Conservation (phyloP, 1,140 invertebrate species). For the Paralvinella palmiformis region DNA sequence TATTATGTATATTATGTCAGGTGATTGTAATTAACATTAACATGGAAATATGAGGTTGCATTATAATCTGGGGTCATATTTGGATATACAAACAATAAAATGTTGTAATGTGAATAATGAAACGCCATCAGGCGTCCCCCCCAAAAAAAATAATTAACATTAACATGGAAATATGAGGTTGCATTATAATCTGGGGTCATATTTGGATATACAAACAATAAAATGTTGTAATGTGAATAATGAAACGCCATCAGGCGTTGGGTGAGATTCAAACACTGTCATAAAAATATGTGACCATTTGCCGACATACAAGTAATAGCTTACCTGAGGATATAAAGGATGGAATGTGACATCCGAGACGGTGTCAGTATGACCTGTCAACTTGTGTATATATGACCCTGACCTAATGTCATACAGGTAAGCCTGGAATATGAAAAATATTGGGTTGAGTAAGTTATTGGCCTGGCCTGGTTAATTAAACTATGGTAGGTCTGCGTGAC, state of each 20-base stretch:
- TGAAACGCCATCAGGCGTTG: background rate
- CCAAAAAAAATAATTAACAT: conserved; percentile 4
- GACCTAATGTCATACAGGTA: conserved; percentile 18
- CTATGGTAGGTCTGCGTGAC: no score
- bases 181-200: background rate
- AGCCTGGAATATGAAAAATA: background rate
- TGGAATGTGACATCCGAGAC: conserved; percentile 44
- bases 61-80: background rate
- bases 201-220: background rate
- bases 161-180: background rate
- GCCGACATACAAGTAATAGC: background rate
- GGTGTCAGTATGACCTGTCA: conserved; percentile 40
- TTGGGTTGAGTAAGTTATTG: no score
- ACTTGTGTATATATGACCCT: conserved; percentile 31
- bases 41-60: background rate
- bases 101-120: conserved; percentile 24
- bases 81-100: conserved; percentile 24
- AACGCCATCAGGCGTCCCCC: conserved; percentile 25
- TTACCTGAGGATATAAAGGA: conserved; percentile 29
- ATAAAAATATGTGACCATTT: background rate
- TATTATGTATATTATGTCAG: background rate
- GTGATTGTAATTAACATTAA: background rate
- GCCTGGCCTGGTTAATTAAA: no score
- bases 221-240: background rate
- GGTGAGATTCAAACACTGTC: background rate